A percentile compares a stretch with the other conserved stretches of the same genome.
phyloP scores from a whole-genome alignment of 2,888 invertebrate species.

The Stegophylla sp. region DNA sequence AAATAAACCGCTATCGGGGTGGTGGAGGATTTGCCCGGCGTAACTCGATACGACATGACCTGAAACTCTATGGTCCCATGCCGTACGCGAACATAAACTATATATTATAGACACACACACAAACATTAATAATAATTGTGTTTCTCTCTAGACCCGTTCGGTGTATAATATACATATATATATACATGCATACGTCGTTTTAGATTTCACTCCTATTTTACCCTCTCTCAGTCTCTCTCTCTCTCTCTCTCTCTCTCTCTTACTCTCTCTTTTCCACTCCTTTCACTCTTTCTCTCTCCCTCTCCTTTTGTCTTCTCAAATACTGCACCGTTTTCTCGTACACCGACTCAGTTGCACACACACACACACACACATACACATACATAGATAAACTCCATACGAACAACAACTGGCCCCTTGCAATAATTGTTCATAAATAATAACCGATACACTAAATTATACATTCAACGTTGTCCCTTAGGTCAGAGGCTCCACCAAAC shows the following conservation, averaged over 20 bases:
- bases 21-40: too few relatives aligned
- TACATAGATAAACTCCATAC: too few relatives aligned
- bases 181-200: not conserved
- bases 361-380: not conserved
- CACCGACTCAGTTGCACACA: too few relatives aligned
- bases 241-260: not conserved
- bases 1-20: too few relatives aligned
- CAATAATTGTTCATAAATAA: conserved; percentile 45
- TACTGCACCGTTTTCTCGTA: too few relatives aligned
- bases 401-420: not conserved
- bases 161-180: too few relatives aligned
- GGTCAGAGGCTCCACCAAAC: too few relatives aligned
- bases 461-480: not conserved
- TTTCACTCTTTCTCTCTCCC: not conserved
- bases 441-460: conserved; percentile 19
- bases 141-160: not conserved
- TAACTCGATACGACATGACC: too few relatives aligned
- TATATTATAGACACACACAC: not conserved
- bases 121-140: conserved; percentile 21
- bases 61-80: too few relatives aligned
- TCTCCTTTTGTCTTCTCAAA: too few relatives aligned
- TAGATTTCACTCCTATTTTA: not conserved
- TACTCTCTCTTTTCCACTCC: not conserved
- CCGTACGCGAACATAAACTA: not conserved
- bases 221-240: not conserved